phyloP scores from a whole-genome alignment of 2,797 vertebrate genomes.

The Crossoptilon crossoptilon region DNA sequence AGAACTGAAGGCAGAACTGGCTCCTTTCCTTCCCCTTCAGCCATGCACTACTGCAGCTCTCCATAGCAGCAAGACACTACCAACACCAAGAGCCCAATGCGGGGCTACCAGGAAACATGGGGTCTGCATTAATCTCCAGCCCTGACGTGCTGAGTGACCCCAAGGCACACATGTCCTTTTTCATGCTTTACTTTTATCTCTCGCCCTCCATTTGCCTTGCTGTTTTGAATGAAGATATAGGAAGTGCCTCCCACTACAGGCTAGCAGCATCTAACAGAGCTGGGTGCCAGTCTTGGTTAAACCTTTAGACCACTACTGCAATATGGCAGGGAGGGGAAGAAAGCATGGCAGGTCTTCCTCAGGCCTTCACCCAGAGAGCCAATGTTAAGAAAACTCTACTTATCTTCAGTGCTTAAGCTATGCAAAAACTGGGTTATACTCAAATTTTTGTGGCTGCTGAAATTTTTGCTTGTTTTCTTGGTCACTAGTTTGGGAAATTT shows the following conservation, averaged over 20 bases:
- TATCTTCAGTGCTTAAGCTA: background rate
- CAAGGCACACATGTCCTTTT: background rate
- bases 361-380: background rate
- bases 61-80: background rate
- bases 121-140: background rate
- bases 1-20: background rate
- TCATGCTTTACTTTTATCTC: background rate
- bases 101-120: background rate
- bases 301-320: constrained; percentile 1
- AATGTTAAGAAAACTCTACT: constrained; percentile 41
- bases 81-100: background rate
- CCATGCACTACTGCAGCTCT: background rate
- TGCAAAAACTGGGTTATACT: constrained; percentile 27
- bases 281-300: background rate
- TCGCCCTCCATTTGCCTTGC: background rate
- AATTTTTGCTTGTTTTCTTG: constrained; percentile 54
- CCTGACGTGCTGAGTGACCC: background rate
- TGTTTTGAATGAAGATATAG: background rate
- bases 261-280: background rate
- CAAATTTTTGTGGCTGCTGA: constrained; percentile 60
- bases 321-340: background rate
- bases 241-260: background rate
- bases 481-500: constrained; percentile 33
- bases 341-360: background rate
- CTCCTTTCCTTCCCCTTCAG: constrained; percentile 9